Base-by-base conservation (phyloP, 2,888 invertebrate species). In the Asteroscopus sphinx region DNA sequence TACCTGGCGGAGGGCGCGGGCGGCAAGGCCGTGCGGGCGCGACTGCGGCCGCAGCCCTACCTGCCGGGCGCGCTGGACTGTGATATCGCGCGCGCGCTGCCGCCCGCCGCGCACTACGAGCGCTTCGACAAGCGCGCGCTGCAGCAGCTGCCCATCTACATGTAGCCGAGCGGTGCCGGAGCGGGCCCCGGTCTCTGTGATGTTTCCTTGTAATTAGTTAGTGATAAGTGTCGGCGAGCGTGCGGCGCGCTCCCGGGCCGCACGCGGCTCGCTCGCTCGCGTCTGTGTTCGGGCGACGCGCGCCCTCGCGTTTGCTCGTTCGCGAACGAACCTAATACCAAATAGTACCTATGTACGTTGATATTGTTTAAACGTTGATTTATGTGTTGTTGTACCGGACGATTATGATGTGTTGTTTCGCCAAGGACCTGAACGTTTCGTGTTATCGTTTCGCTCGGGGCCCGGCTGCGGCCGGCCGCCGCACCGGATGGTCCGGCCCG, bases 121-220 rank as follows among this genome's bases (percentile, higher is more conserved):
- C 93, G 93, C 85, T 92, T 92, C 86, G 93, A 92, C 90, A 91
- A 91, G 88, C 92, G 93, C 76, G 87, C 92, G 80, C 89, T 93
- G 88, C 93, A 91, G 86, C 93, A 93, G 92, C 91, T 93, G 88
- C 93, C 93, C 54, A 91, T 93, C 88, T 93, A 92, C 92, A 91
- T 93, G 93, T 93, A 92, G 91, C 88, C 84, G 81, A 66, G 76
- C 74, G 77, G 76, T 73, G 77, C 79, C 83, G 79, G 76, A 63
- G 76, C 77, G 73, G 72, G 73, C 73, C 68, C 80, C 87, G 85
- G 75, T 83, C 82, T 88, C 91, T 91, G 90, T 90, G 91, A 89
- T 90, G 91, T 90, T 89, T 83, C 87, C 76, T 87, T 89, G 89
- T 91, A 87, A 88, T 87, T 89, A 89, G 86, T 85, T 89, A 89